A percentile compares a stretch with the other conserved stretches of the same genome.
phyloP scores from a whole-genome alignment of 2,113 vertebrate genomes.

The Megaceryle torquata region DNA sequence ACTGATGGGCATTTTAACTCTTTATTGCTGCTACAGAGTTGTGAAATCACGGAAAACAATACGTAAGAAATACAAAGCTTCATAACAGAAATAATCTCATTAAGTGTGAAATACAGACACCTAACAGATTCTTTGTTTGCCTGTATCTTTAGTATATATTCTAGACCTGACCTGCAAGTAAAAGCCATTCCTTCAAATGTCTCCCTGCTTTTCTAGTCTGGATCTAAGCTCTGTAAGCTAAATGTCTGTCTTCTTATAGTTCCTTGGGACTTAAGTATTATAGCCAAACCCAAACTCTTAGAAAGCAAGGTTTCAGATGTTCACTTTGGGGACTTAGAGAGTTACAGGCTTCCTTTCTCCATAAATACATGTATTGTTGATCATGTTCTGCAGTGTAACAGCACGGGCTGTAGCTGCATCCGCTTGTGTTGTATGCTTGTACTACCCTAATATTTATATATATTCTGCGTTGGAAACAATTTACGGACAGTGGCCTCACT shows the following conservation, averaged over 20 bases:
- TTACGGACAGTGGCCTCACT: neutral
- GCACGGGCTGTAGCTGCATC: neutral
- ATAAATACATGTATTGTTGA: neutral
- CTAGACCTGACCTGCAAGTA: neutral
- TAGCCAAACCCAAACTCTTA: neutral
- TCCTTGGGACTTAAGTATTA: neutral
- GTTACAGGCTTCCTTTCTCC: neutral
- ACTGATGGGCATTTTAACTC: slow-evolving; percentile 86
- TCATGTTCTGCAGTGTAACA: neutral
- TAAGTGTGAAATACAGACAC: neutral
- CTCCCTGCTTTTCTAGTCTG: neutral
- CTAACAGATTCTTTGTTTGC: neutral
- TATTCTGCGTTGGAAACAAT: neutral
- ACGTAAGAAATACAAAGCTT: slow-evolving; percentile 77
- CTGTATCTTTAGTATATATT: neutral
- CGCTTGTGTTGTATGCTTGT: neutral
- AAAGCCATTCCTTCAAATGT: neutral
- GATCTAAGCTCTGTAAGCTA: neutral
- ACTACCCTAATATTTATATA: neutral
- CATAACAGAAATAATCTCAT: neutral
- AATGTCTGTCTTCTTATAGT: neutral
- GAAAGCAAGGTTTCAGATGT: neutral
- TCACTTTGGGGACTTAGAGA: neutral
- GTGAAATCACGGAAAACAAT: slow-evolving; percentile 88
- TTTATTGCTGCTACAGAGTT: slow-evolving; percentile 94